phyloP scores from a whole-genome alignment of 2,113 vertebrate genomes.

The Nerophis ophidion region DNA sequence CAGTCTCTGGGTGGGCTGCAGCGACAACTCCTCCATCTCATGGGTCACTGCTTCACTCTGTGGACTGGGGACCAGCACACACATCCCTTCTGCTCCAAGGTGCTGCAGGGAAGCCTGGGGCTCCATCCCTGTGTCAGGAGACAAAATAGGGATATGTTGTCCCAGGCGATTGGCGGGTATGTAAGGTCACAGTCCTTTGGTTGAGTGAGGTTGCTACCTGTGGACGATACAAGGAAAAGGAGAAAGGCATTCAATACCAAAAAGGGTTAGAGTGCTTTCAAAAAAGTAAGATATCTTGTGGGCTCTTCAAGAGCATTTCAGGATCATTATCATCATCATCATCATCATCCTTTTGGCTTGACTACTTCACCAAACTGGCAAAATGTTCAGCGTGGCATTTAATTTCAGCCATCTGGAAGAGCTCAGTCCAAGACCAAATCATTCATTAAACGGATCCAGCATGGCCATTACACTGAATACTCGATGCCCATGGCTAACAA shows the following conservation, averaged over 20 bases:
- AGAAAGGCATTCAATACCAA: background rate
- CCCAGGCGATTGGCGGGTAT: conserved; percentile 16
- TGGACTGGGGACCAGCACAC: conserved; percentile 83
- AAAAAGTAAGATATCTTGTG: conserved; percentile 17
- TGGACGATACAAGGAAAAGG: conserved; percentile 9
- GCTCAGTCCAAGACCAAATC: conserved; percentile 51
- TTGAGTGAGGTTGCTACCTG: conserved; percentile 46
- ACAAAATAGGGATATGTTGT: conserved; percentile 22
- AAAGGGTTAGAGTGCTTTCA: background rate
- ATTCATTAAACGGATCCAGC: conserved; percentile 50
- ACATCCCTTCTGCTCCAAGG: conserved; percentile 72
- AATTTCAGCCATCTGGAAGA: conserved; percentile 59
- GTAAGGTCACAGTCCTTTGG: conserved; percentile 22
- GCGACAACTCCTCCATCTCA: conserved; percentile 87
- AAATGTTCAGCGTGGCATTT: conserved; percentile 53
- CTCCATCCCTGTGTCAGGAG: conserved; percentile 75
- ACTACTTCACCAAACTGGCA: conserved; percentile 41
- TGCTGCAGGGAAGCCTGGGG: conserved; percentile 58
- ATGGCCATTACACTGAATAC: conserved; percentile 47
- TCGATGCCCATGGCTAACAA: conserved; percentile 42
- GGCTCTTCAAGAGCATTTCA: conserved; percentile 14
- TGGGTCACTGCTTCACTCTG: conserved; percentile 94
- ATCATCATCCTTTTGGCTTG: conserved; percentile 36
- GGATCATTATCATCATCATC: conserved; percentile 21
- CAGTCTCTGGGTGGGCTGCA: conserved; percentile 83